phyloP scores from a whole-genome alignment of 2,113 vertebrate genomes.

The Phylloscopus trochiloides region DNA sequence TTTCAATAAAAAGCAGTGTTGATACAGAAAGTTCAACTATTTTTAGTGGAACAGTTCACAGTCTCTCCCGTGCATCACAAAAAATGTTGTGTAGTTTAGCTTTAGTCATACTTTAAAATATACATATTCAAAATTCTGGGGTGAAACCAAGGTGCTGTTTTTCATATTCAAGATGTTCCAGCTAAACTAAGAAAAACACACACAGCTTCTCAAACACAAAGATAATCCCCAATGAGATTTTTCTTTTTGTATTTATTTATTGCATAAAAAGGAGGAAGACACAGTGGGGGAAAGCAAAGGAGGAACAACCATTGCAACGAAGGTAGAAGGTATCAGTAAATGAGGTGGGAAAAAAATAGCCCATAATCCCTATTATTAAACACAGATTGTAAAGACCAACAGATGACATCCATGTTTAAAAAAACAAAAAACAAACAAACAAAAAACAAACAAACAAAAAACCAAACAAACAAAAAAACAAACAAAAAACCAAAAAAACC shows the following conservation, averaged over 20 bases:
- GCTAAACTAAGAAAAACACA: background rate
- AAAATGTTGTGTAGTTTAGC: background rate
- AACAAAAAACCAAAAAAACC: too few relatives aligned
- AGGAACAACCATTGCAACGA: background rate
- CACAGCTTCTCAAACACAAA: background rate
- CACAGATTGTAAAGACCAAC: background rate
- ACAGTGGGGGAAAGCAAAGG: rapidly evolving
- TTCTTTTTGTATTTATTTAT: background rate
- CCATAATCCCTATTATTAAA: background rate
- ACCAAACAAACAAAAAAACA: too few relatives aligned
- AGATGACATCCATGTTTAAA: background rate
- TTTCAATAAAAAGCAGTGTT: background rate
- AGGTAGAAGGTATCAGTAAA: background rate
- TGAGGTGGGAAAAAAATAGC: background rate
- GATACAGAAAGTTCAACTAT: background rate
- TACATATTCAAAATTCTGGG: background rate
- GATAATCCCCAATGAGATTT: background rate
- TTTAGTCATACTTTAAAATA: background rate
- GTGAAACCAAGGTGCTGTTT: background rate
- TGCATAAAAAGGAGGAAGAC: background rate
- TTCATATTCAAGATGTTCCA: background rate
- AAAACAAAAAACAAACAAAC: background rate
- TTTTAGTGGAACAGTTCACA: background rate
- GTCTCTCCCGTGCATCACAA: background rate
- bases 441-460: too few relatives aligned